Evolutionary conservation across 2,113 vertebrate genomes (phyloP).

Genomic region (Alosa alosa): DNA sequence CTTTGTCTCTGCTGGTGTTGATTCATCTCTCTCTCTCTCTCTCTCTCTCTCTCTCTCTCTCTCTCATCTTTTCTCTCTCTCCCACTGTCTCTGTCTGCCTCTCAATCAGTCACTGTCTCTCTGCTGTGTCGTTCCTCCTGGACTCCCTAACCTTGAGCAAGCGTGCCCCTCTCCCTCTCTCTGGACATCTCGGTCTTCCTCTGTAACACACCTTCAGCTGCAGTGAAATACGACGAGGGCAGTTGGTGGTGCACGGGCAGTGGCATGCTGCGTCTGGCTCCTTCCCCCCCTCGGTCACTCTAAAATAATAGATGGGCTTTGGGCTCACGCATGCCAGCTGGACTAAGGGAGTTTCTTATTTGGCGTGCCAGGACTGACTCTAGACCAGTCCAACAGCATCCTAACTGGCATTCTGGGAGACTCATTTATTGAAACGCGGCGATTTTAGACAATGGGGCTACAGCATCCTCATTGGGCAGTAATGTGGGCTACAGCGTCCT

Average conservation of each 20-base stretch:
- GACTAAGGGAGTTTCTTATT: not conserved
- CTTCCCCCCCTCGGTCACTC: not conserved
- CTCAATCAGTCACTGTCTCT: not conserved
- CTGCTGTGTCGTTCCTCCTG: not conserved
- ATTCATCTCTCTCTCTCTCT: not conserved
- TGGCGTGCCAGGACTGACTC: not conserved
- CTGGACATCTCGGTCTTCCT: not conserved
- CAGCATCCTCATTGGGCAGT: not conserved
- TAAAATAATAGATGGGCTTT: not conserved
- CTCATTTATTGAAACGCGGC: not conserved
- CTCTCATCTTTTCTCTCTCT: not conserved
- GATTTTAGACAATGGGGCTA: not conserved
- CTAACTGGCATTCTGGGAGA: not conserved
- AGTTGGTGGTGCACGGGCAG: not conserved
- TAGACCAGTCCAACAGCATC: not conserved
- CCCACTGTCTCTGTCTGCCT: not conserved
- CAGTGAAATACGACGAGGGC: not conserved
- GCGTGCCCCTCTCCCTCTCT: too few species aligned
- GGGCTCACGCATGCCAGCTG: not conserved
- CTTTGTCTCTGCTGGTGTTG: not conserved
- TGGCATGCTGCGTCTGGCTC: not conserved
- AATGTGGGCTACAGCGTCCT: not conserved
- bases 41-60: too few species aligned
- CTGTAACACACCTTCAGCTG: not conserved
- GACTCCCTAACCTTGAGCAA: not conserved